Evolutionary conservation across 2,797 vertebrate species (phyloP).

Genomic region (Mallotus villosus): DNA sequence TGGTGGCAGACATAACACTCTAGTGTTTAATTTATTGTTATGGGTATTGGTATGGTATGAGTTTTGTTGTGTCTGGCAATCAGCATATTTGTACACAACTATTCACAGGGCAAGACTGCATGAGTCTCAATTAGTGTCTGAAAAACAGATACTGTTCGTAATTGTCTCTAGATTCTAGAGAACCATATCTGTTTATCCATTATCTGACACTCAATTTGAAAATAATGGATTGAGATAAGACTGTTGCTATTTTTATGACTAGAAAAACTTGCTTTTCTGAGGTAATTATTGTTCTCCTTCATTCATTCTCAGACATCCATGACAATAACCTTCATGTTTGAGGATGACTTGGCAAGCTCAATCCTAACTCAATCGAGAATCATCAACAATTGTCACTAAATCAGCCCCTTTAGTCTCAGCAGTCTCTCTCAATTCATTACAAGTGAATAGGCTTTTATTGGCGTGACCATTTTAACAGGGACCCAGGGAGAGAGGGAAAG

Average conservation of each 20-base stretch:
- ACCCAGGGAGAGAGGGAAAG: conserved; percentile 51
- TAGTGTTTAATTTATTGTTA: neutral
- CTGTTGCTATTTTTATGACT: neutral
- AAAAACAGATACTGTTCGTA: neutral
- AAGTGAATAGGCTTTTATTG: conserved; percentile 66
- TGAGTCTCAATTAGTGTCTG: neutral
- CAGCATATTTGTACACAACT: neutral
- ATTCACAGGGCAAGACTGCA: neutral
- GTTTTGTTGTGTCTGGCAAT: neutral
- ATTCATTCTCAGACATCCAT: conserved; percentile 19
- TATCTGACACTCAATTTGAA: conserved; percentile 21
- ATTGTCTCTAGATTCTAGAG: conserved; percentile 3
- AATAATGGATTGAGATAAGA: conserved; percentile 11
- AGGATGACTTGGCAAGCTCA: conserved; percentile 36
- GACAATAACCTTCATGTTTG: conserved; percentile 32
- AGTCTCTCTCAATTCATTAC: conserved; percentile 66
- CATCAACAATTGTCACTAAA: conserved; percentile 68
- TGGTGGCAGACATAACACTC: neutral
- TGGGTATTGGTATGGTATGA: neutral
- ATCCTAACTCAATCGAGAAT: conserved; percentile 67
- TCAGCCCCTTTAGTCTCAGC: conserved; percentile 63
- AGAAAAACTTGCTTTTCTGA: neutral
- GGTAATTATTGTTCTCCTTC: neutral
- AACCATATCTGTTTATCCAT: conserved; percentile 10
- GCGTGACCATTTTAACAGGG: conserved; percentile 63